Conservation (phyloP, 2,888 invertebrate genomes). For the Ophion ventricosus region DNA sequence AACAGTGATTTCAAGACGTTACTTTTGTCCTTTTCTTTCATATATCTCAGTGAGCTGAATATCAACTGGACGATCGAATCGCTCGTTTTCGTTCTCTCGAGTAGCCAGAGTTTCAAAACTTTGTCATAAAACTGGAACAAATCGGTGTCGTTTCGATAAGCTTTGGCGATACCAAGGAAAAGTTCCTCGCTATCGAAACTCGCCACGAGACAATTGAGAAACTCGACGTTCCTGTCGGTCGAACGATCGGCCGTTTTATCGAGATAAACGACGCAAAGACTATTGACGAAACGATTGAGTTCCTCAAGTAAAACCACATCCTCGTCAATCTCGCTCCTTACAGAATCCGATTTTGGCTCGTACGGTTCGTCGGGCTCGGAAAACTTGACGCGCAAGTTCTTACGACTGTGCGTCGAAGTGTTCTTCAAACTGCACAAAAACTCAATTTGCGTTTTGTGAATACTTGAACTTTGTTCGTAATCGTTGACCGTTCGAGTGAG, state of each 20-base stretch:
- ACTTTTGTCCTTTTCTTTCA: constrained; percentile 85
- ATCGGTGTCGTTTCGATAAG: constrained; percentile 74
- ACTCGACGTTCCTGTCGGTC: constrained; percentile 82
- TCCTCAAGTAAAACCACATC: constrained; percentile 83
- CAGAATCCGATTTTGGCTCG: constrained; percentile 61
- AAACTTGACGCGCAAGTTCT: constrained; percentile 85
- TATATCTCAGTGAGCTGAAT: constrained; percentile 86
- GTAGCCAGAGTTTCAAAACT: constrained; percentile 84
- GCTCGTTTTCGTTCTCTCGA: constrained; percentile 84
- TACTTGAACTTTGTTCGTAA: constrained; percentile 64
- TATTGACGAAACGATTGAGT: constrained; percentile 83
- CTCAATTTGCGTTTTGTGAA: constrained; percentile 82
- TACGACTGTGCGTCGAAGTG: constrained; percentile 81
- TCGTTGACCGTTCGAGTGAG: constrained; percentile 65
- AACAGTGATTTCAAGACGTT: constrained; percentile 85
- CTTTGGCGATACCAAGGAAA: constrained; percentile 83
- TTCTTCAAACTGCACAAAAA: constrained; percentile 84
- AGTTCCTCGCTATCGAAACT: constrained; percentile 86
- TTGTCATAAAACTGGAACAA: constrained; percentile 82
- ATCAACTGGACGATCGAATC: constrained; percentile 86
- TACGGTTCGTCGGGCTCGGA: constrained; percentile 74
- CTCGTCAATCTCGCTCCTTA: constrained; percentile 62
- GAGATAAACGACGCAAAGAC: constrained; percentile 85
- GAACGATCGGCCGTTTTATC: constrained; percentile 84
- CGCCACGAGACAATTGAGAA: constrained; percentile 85